Percentiles rank a stretch among this genome's conserved stretches.
Evolutionary conservation across 2,888 invertebrate genomes (phyloP).

Genomic region (Pasiphila rectangulata): DNA sequence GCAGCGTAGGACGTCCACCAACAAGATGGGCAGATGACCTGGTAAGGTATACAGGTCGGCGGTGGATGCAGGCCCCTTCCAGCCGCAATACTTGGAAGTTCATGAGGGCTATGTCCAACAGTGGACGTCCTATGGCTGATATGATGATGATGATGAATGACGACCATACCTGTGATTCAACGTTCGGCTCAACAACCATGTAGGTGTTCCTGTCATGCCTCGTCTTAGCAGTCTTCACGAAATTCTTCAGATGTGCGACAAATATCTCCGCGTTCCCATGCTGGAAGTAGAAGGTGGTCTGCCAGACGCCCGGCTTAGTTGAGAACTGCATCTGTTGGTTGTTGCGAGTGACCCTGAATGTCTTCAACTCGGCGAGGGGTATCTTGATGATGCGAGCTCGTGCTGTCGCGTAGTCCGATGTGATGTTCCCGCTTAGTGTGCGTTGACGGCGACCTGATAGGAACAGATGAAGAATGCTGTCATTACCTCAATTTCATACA

Average conservation of each 20-base stretch:
- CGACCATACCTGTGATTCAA: slow-evolving; percentile 69
- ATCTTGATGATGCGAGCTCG: slow-evolving; percentile 68
- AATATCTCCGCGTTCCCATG: slow-evolving; percentile 92
- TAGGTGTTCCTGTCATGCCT: slow-evolving; percentile 83
- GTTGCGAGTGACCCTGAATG: slow-evolving; percentile 64
- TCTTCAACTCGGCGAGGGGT: slow-evolving; percentile 63
- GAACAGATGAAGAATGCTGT: not conserved
- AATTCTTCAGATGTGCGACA: slow-evolving; percentile 82
- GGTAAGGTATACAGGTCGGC: no score
- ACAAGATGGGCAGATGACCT: no score
- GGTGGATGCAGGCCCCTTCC: no score
- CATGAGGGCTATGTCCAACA: no score
- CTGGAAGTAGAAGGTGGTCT: slow-evolving; percentile 92
- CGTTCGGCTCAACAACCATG: slow-evolving; percentile 84
- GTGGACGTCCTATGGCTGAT: no score
- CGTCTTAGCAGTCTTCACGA: slow-evolving; percentile 84
- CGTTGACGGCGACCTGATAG: slow-evolving; percentile 83
- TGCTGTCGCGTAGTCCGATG: slow-evolving; percentile 67
- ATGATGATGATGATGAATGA: no score
- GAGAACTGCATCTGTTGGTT: slow-evolving; percentile 73
- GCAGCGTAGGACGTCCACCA: no score
- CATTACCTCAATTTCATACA: no score
- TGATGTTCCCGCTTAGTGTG: slow-evolving; percentile 80
- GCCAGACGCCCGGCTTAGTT: slow-evolving; percentile 79
- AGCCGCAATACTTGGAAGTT: no score